phyloP scores from a whole-genome alignment of 1,140 invertebrate genomes.

The Monomorium pharaonis region DNA sequence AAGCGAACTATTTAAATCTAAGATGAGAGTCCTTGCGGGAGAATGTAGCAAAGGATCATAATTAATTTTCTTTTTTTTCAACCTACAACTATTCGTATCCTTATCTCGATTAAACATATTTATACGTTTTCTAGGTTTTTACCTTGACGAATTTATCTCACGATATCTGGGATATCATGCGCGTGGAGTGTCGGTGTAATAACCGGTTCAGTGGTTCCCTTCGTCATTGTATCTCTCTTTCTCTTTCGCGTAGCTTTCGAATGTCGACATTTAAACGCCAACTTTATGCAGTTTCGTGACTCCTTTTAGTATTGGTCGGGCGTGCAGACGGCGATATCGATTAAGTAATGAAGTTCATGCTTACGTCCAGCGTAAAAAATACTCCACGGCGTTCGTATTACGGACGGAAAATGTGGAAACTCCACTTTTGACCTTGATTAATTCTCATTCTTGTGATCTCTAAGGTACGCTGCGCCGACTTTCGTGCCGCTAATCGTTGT shows the following conservation, averaged over 20 bases:
- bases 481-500: not conserved
- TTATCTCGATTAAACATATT: not conserved
- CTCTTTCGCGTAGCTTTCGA: slow-evolving; percentile 10
- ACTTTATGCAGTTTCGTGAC: not conserved
- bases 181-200: slow-evolving; percentile 3
- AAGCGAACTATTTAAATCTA: not conserved
- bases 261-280: slow-evolving; percentile 1
- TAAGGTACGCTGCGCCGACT: not conserved
- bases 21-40: not conserved
- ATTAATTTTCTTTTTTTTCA: not conserved
- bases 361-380: not conserved
- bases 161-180: slow-evolving; percentile 11
- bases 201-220: slow-evolving; percentile 28
- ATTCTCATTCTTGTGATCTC: not conserved
- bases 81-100: not conserved
- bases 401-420: not conserved
- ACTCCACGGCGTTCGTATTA: not conserved
- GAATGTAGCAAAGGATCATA: not conserved
- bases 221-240: not conserved
- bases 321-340: not conserved
- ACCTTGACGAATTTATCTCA: not conserved
- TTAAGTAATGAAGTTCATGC: slow-evolving; percentile 9
- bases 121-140: not conserved
- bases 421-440: slow-evolving; percentile 9
- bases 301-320: not conserved